phyloP scores from a whole-genome alignment of 2,113 vertebrate species.

The Albula goreensis region DNA sequence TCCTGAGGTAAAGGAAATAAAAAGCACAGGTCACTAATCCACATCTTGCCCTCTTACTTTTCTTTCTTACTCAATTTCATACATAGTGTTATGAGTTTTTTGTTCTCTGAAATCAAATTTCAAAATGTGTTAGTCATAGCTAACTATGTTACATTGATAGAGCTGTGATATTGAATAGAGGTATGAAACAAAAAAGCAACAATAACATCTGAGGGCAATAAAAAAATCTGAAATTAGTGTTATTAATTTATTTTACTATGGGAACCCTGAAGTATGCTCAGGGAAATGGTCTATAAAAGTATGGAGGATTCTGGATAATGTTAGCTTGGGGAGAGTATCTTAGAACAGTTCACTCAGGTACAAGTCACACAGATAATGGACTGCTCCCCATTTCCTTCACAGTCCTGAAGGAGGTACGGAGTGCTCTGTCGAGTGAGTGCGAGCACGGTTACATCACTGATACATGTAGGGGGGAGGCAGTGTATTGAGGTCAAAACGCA shows the following conservation, averaged over 20 bases:
- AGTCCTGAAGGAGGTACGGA: neutral
- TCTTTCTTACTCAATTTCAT: neutral
- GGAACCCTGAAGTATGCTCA: neutral
- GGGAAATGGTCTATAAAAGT: neutral
- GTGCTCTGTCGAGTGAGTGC: slow-evolving; percentile 33
- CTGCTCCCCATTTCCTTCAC: neutral
- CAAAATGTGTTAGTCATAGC: neutral
- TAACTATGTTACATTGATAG: no score
- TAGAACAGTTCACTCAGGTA: neutral
- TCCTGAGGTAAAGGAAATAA: slow-evolving; percentile 57
- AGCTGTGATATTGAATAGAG: slow-evolving; percentile 15
- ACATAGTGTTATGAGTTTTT: slow-evolving; percentile 36
- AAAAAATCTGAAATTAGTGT: no score
- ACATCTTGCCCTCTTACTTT: neutral
- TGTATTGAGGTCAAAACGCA: slow-evolving; percentile 29
- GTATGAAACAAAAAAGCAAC: slow-evolving; percentile 12
- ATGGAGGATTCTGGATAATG: neutral
- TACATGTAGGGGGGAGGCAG: neutral
- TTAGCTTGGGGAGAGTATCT: neutral
- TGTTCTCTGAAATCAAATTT: neutral
- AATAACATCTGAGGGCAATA: neutral
- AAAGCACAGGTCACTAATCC: slow-evolving; percentile 43
- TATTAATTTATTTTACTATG: no score
- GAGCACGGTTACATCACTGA: neutral
- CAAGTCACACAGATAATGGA: neutral